Conservation (phyloP, 2,113 vertebrate species). For the Erythrocercus mccallii region DNA sequence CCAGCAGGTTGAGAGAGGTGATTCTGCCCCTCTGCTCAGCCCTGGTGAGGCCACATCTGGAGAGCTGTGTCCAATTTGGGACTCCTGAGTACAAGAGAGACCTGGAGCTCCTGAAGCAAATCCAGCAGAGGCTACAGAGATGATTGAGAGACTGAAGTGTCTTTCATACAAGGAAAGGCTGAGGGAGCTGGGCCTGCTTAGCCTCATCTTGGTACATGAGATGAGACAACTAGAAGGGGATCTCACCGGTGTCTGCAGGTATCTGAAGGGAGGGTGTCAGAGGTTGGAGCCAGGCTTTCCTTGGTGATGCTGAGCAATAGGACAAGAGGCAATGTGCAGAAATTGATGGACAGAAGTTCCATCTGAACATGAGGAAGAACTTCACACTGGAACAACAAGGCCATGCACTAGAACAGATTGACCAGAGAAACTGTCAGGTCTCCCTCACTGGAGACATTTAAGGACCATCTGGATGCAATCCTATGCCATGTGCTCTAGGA, state of each 20-base stretch:
- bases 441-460: neutral
- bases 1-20: neutral
- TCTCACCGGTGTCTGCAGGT: neutral
- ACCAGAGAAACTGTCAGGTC: too few relatives aligned
- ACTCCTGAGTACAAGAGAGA: neutral
- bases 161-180: neutral
- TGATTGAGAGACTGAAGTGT: neutral
- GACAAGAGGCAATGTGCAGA: neutral
- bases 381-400: neutral
- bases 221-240: neutral
- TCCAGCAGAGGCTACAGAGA: neutral
- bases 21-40: neutral
- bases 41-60: neutral
- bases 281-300: neutral
- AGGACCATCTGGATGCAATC: neutral
- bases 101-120: neutral
- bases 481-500: neutral
- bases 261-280: neutral
- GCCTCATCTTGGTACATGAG: neutral
- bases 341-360: neutral
- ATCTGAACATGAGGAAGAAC: neutral
- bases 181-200: neutral
- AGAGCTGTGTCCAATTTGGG: neutral
- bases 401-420: neutral
- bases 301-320: neutral